Conservation (phyloP, 2,797 vertebrate genomes). For the Acanthiza pusilla region DNA sequence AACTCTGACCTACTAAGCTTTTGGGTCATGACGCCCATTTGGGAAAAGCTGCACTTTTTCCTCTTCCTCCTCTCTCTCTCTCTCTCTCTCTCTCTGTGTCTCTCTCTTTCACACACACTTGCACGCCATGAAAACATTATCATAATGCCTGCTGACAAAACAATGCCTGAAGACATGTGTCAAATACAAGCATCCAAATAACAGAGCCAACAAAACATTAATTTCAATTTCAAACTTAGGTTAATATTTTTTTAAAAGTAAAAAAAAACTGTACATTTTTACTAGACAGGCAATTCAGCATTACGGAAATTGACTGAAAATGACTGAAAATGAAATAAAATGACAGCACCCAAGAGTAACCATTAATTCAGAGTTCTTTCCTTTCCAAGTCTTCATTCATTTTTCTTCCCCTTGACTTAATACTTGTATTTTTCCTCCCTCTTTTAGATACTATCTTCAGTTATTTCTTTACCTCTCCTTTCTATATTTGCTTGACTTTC, state of each 20-base stretch:
- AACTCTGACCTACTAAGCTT: conserved; percentile 2
- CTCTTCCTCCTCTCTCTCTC: not conserved
- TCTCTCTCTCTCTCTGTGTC: not conserved
- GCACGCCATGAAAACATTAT: not conserved
- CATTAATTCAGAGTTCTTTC: not conserved
- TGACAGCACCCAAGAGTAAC: not conserved
- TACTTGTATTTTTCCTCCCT: not conserved
- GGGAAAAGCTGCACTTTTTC: conserved; percentile 15
- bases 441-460: not conserved
- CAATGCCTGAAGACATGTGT: conserved; percentile 10
- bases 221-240: not conserved
- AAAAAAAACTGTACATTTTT: not conserved
- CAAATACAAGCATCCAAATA: not conserved
- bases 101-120: not conserved
- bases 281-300: not conserved
- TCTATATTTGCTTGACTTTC: not conserved
- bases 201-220: not conserved
- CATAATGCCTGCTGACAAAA: conserved; percentile 31
- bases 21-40: not conserved
- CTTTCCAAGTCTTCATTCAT: not conserved
- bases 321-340: conserved; percentile 2
- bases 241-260: not conserved
- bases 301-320: not conserved
- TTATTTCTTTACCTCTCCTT: conserved; percentile 15
- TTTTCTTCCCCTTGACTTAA: not conserved